Evolutionary conservation across 2,797 vertebrate species (phyloP).

Genomic region (Thaleichthys pacificus): DNA sequence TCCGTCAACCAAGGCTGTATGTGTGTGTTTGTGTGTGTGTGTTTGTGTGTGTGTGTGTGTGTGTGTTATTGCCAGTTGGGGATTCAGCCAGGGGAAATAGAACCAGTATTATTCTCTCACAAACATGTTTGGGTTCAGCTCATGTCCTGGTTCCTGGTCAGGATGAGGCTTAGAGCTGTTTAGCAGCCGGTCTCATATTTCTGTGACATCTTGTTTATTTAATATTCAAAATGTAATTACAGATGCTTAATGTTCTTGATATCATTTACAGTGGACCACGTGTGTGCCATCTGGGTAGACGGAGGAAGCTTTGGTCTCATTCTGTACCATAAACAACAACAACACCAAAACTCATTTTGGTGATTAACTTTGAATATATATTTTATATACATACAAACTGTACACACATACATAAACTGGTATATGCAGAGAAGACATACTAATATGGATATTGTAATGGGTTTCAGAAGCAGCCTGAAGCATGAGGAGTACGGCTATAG

Average conservation of each 20-base stretch:
- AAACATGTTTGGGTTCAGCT: not conserved
- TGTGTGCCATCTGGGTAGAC: conserved; percentile 45
- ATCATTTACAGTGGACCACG: conserved; percentile 41
- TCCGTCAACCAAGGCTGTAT: conserved; percentile 59
- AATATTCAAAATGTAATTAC: conserved; percentile 14
- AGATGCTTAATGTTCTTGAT: not conserved
- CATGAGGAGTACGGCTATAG: conserved; percentile 44
- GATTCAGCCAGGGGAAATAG: not conserved
- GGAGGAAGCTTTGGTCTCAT: conserved; percentile 7
- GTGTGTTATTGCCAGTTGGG: conserved; percentile 39
- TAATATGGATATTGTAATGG: conserved; percentile 53
- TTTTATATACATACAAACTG: conserved; percentile 72
- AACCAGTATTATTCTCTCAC: not conserved
- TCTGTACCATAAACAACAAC: conserved; percentile 64
- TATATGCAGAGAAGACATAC: conserved; percentile 53
- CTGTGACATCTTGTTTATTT: conserved; percentile 26
- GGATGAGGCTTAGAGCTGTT: not conserved
- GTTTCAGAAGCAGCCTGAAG: conserved; percentile 63
- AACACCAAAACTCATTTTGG: conserved; percentile 65
- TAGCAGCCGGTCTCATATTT: conserved; percentile 18
- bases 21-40: too few species aligned
- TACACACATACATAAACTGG: conserved; percentile 65
- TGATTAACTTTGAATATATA: conserved; percentile 74
- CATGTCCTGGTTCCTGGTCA: not conserved
- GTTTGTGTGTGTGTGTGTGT: too few species aligned